Evolutionary conservation across 2,888 invertebrate species (phyloP).

Genomic region (Amphimallon solstitiale): DNA sequence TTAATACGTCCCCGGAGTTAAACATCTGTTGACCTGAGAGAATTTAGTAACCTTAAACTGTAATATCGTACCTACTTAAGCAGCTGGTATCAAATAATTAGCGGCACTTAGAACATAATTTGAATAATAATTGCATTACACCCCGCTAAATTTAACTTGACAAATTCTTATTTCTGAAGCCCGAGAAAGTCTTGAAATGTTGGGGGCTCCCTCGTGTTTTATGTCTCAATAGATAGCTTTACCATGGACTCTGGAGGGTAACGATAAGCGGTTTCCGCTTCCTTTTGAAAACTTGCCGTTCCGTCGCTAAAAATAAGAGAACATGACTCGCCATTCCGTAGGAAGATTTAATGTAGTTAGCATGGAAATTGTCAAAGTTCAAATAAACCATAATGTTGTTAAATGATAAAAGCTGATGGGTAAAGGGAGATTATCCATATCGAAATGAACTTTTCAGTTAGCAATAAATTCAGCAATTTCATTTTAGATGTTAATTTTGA

Average conservation of each 20-base stretch:
- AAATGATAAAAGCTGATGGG: background rate
- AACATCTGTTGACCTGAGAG: constrained; percentile 50
- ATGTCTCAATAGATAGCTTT: constrained; percentile 2
- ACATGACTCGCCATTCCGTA: background rate
- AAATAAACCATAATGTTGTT: constrained; percentile 20
- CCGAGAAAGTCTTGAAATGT: background rate
- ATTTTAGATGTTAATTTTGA: no score
- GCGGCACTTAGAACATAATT: constrained; percentile 52
- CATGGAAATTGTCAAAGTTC: constrained; percentile 18
- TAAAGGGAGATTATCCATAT: background rate
- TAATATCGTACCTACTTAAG: constrained; percentile 53
- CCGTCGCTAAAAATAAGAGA: constrained; percentile 6
- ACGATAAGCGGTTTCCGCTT: constrained; percentile 21
- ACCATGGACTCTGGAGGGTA: constrained; percentile 6
- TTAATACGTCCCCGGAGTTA: constrained; percentile 44
- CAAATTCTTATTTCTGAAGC: constrained; percentile 45
- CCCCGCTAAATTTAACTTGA: constrained; percentile 48
- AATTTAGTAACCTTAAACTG: constrained; percentile 51
- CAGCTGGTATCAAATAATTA: constrained; percentile 52
- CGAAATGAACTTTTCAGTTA: background rate
- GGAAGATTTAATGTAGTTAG: constrained; percentile 26
- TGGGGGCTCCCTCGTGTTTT: background rate
- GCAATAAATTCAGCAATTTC: no score
- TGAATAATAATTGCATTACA: constrained; percentile 52
- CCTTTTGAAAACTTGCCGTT: background rate